A percentile compares a stretch with the other conserved stretches of the same genome.
Evolutionary conservation across 30 jellyfish, hydroid and myxozoan species (phyloP).

Genomic region (Cassiopea xamachana): DNA sequence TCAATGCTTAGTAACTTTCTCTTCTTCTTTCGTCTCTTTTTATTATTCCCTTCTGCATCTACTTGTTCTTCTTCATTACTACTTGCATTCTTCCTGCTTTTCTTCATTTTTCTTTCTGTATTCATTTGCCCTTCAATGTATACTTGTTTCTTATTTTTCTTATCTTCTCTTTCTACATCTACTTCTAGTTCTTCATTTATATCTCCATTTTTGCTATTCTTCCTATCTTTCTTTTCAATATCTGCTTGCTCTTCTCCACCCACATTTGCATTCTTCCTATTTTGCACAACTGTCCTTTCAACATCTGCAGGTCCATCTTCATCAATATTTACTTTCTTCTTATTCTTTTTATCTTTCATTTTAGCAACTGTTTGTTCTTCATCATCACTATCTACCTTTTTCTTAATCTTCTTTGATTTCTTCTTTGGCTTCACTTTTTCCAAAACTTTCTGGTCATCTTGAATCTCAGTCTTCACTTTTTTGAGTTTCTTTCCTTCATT

Average conservation of each 20-base stretch:
- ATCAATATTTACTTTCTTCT: too few relatives aligned
- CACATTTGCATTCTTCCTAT: conserved; percentile 7
- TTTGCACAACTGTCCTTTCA: too few relatives aligned
- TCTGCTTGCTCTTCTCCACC: neutral
- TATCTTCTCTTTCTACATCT: neutral
- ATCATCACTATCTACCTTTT: neutral
- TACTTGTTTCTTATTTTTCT: neutral
- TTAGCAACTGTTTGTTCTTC: neutral
- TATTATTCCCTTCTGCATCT: neutral
- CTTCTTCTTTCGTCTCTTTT: neutral
- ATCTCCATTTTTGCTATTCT: neutral
- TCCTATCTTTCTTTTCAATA: neutral
- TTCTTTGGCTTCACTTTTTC: too few relatives aligned
- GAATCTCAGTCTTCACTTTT: too few relatives aligned
- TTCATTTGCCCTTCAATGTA: neutral
- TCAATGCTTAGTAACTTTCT: neutral
- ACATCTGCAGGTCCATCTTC: too few relatives aligned
- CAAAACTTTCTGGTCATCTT: too few relatives aligned
- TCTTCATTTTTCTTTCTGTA: neutral
- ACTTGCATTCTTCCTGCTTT: neutral
- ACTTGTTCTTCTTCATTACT: conserved; percentile 2
- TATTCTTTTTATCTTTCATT: too few relatives aligned
- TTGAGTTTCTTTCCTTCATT: too few relatives aligned
- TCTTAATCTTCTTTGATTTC: neutral
- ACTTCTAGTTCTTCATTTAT: neutral